phyloP scores from a whole-genome alignment of 2,113 vertebrate species.

The Sialia sialis region DNA sequence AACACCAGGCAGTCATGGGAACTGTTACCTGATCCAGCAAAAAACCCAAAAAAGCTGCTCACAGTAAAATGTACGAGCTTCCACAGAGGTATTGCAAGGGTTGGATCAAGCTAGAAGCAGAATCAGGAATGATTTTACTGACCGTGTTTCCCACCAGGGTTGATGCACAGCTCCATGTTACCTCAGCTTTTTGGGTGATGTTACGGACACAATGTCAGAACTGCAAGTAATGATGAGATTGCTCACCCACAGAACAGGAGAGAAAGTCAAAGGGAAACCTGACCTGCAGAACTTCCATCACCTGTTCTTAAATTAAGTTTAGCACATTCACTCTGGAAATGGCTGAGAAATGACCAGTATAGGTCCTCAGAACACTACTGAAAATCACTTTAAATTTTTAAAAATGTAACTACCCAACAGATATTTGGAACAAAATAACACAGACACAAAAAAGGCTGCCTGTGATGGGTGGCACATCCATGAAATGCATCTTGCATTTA shows the following conservation, averaged over 20 bases:
- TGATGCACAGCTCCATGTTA: accelerated
- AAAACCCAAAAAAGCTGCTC: background rate
- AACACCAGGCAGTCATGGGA: background rate
- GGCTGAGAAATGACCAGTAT: accelerated
- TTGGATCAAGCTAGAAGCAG: background rate
- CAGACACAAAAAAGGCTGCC: background rate
- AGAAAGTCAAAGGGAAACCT: background rate
- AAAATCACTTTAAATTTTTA: background rate
- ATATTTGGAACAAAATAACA: background rate
- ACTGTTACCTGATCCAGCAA: background rate
- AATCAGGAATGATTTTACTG: background rate
- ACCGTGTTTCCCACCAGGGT: accelerated
- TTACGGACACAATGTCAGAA: background rate
- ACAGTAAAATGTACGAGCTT: accelerated
- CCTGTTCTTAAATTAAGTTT: background rate
- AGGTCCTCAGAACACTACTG: background rate
- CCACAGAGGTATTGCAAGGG: background rate
- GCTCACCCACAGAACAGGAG: background rate
- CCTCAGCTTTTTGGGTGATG: background rate
- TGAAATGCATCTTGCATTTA: accelerated
- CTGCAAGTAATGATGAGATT: no score
- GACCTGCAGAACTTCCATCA: background rate
- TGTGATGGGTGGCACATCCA: accelerated
- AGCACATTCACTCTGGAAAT: background rate
- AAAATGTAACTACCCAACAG: background rate